Percentiles rank a stretch among this genome's conserved stretches.
These are phyloP conservation scores for Petrocephalus microphthalmus DNA, from an alignment of 2,113 vertebrate genomes.

Conservation along the genomic window DNA sequence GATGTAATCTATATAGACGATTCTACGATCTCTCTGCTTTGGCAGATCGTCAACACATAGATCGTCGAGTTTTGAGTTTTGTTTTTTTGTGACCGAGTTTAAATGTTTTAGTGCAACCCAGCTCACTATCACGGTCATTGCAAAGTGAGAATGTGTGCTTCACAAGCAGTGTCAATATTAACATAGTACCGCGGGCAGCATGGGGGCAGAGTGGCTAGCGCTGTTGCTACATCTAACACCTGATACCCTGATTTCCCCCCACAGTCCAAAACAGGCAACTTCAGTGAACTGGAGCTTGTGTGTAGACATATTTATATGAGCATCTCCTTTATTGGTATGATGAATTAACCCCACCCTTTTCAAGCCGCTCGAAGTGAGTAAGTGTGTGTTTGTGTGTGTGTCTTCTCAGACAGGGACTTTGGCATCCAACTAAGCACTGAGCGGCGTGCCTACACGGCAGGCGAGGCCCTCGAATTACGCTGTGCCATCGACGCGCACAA, in stretches of 20 bases:
- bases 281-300: neutral
- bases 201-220: neutral
- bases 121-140: neutral
- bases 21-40: too few species aligned
- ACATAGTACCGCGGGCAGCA: neutral
- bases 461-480: slow-evolving; percentile 84
- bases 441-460: slow-evolving; percentile 80
- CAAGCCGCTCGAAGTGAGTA: neutral
- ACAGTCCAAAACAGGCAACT: neutral
- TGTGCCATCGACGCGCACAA: slow-evolving; percentile 92
- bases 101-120: neutral
- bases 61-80: too few species aligned
- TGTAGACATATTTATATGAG: neutral
- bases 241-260: neutral
- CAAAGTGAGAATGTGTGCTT: neutral
- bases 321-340: neutral
- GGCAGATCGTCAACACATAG: too few species aligned
- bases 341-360: neutral
- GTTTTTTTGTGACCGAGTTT: too few species aligned
- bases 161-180: neutral
- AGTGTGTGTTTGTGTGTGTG: slow-evolving; percentile 10
- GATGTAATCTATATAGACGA: too few species aligned
- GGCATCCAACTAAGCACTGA: slow-evolving; percentile 87
- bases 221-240: neutral
- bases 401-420: slow-evolving; percentile 80